Percentiles rank a stretch among this genome's conserved stretches.
phyloP scores from a whole-genome alignment of 2,888 invertebrate genomes.

The Morpho helenor region DNA sequence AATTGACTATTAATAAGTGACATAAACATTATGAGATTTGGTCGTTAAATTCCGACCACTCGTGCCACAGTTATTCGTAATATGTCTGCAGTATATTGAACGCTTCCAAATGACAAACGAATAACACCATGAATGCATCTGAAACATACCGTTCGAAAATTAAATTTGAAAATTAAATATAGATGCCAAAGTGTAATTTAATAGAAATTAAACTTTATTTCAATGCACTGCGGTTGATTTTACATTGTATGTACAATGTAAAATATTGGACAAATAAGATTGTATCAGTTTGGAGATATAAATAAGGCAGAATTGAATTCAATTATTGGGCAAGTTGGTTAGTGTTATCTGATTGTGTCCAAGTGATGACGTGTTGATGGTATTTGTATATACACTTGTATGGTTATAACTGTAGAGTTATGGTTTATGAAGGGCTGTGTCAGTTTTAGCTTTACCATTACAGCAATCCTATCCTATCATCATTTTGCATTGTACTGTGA shows the following conservation, averaged over 20 bases:
- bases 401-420: too few relatives aligned
- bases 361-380: slow-evolving; percentile 20
- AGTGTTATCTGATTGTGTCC: slow-evolving; percentile 26
- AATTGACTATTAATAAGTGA: too few relatives aligned
- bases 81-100: neutral
- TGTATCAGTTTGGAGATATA: slow-evolving; percentile 25
- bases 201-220: neutral
- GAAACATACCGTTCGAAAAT: slow-evolving; percentile 22
- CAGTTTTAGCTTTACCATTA: too few relatives aligned
- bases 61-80: too few relatives aligned
- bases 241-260: neutral
- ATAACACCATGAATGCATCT: slow-evolving; percentile 11
- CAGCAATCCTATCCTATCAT: too few relatives aligned
- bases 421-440: too few relatives aligned
- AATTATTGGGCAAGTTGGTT: slow-evolving; percentile 28
- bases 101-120: neutral
- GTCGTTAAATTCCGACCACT: too few relatives aligned
- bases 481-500: too few relatives aligned
- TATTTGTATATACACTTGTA: slow-evolving; percentile 18
- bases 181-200: neutral
- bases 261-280: slow-evolving; percentile 25
- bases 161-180: slow-evolving; percentile 17
- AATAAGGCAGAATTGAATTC: slow-evolving; percentile 31
- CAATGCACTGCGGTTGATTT: slow-evolving; percentile 12
- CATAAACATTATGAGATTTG: too few relatives aligned